A percentile compares a stretch with the other conserved stretches of the same genome.
phyloP scores from a whole-genome alignment of 2,113 vertebrate genomes.

The Grantiella picta region DNA sequence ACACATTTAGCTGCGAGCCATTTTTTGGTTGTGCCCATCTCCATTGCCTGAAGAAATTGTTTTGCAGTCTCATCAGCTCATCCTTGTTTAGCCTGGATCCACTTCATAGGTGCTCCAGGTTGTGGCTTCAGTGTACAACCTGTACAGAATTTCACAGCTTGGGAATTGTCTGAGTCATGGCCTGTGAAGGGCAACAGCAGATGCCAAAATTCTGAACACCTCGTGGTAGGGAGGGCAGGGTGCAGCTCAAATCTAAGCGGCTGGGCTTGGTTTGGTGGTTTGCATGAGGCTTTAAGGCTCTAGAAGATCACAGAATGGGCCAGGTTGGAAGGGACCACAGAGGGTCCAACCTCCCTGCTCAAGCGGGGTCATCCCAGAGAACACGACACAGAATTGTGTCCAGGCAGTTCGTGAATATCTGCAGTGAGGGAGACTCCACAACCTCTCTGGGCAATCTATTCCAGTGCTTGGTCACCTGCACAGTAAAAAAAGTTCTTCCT shows the following conservation, averaged over 20 bases:
- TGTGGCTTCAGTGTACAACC: neutral
- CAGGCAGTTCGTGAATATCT: no score
- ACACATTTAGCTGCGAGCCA: neutral
- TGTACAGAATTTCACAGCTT: neutral
- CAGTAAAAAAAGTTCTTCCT: neutral
- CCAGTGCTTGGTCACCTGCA: accelerated
- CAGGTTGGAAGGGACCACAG: neutral
- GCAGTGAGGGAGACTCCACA: neutral
- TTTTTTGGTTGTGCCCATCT: neutral
- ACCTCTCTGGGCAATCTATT: neutral
- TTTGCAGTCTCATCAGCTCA: neutral
- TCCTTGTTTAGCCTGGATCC: neutral
- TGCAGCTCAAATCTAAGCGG: neutral
- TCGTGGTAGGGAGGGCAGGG: accelerated
- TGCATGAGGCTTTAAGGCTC: neutral
- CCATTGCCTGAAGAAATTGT: neutral
- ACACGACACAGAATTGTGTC: neutral
- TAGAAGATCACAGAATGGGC: neutral
- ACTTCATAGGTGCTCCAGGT: neutral
- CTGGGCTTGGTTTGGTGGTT: neutral
- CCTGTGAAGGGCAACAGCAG: neutral
- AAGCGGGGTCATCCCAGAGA: neutral
- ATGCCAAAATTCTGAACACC: neutral
- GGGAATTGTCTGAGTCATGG: neutral
- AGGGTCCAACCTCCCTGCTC: neutral